Evolutionary conservation across 2,888 invertebrate genomes (phyloP), one percentile per base, ranked within the genome.

Genomic region (Tortricodes alternella): DNA sequence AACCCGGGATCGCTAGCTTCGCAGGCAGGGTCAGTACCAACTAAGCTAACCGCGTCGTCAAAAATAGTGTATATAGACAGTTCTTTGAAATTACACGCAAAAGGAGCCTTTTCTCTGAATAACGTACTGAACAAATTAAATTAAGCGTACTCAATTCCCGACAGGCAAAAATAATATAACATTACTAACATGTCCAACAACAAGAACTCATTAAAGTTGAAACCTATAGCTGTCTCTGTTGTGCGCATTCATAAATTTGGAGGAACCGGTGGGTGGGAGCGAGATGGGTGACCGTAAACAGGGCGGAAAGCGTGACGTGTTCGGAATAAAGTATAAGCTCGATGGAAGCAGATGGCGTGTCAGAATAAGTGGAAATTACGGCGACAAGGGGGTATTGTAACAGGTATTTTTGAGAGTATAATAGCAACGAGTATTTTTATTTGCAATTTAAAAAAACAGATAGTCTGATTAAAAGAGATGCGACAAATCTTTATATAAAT

Each of bases 291-390:
- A 18, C 11, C 24, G 46, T 7, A 29, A 39, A 29, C 21, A 53
- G 53, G 58, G 58, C 58, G 60, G 60, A 46, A 73, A 70, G 62
- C 66, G 68, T 71, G 68, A 76, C 76, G 80, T 74, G 75, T 64
- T 63, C 63, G 49, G 76, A 78, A 80, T 81, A 74, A 77, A 80
- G 76, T 74, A 76, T 73, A 74, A n/a, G 68, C 69, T 58, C 57
- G 67, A 60, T 64, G 63, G 62, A 66, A 66, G 67, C 71, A 70
- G 67, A 65, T 62, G 66, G 64, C 61, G 63, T 62, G 60, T 61
- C 62, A 48, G 53, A 67, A 70, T 72, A 66, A 71, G 58, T 62
- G 62, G 46, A 23, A 50, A 56, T 44, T 15, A 43, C 37, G 16
- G 16, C 19, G 29, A 34, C 16, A 24, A 16, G 43, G 43, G 15